These are phyloP conservation scores for Volucella bombylans DNA, from an alignment of 2,888 invertebrate species.

Conservation along the genomic window DNA sequence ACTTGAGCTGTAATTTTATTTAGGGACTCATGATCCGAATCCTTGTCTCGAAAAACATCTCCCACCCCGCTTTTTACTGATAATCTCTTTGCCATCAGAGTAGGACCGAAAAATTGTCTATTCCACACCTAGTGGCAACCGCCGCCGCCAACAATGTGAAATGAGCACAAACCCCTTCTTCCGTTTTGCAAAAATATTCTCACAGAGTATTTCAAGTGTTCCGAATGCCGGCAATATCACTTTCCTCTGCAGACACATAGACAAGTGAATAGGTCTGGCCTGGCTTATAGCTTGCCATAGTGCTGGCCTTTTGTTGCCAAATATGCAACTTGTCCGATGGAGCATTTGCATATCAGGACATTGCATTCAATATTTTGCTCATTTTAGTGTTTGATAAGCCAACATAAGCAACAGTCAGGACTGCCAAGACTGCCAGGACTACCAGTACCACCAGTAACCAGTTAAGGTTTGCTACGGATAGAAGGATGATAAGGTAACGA, in stretches of 20 bases:
- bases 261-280: slow-evolving; percentile 11
- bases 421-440: slow-evolving; percentile 33
- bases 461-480: not conserved
- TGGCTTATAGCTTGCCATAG: not conserved
- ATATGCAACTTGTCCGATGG: slow-evolving; percentile 64
- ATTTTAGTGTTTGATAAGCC: slow-evolving; percentile 71
- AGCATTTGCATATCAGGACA: slow-evolving; percentile 73
- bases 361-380: slow-evolving; percentile 74
- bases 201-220: slow-evolving; percentile 16
- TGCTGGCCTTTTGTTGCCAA: slow-evolving; percentile 46
- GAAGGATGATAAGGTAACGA: slow-evolving; percentile 18
- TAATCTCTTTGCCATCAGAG: slow-evolving; percentile 41
- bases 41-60: slow-evolving; percentile 27
- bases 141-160: slow-evolving; percentile 43
- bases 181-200: slow-evolving; percentile 30
- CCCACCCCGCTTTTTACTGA: not conserved
- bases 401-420: slow-evolving; percentile 60
- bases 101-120: slow-evolving; percentile 49
- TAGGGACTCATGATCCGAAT: slow-evolving; percentile 70
- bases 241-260: not conserved
- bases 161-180: slow-evolving; percentile 27
- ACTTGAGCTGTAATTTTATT: slow-evolving; percentile 71
- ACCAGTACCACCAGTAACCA: slow-evolving; percentile 32
- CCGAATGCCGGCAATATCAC: slow-evolving; percentile 37
- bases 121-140: slow-evolving; percentile 50